Conservation (phyloP, 2,888 invertebrate genomes). For the Corythucha ciliata region DNA sequence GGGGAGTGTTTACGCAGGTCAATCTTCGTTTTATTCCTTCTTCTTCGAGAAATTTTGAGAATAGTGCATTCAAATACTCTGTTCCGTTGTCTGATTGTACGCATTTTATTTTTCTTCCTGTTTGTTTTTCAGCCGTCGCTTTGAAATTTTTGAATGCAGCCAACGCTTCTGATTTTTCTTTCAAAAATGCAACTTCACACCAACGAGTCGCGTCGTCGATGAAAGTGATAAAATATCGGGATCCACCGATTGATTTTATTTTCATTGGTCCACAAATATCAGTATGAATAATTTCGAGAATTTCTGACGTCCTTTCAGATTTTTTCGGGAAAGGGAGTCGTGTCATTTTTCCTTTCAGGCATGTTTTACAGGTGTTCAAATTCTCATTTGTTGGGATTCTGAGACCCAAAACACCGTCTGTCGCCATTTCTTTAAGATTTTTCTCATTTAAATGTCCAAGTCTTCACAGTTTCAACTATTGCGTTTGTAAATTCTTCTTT, state of each 20-base stretch:
- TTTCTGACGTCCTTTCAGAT: conserved; percentile 1
- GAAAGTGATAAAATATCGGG: conserved; percentile 33
- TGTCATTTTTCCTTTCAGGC: conserved; percentile 14
- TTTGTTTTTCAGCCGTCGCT: conserved; percentile 27
- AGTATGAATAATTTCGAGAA: conserved; percentile 33
- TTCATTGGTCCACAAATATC: conserved; percentile 35
- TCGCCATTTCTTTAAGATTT: conserved; percentile 5
- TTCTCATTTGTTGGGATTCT: conserved; percentile 2
- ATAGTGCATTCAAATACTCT: conserved; percentile 31
- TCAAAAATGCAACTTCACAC: conserved; percentile 33
- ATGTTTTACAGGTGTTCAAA: conserved; percentile 6
- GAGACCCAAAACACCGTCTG: not conserved
- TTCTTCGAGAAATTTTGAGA: conserved; percentile 32
- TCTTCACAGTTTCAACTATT: not conserved
- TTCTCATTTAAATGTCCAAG: conserved; percentile 17
- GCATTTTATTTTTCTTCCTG: conserved; percentile 28
- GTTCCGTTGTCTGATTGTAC: conserved; percentile 34
- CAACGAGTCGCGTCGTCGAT: conserved; percentile 35
- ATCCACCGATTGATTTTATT: conserved; percentile 27
- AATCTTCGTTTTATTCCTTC: conserved; percentile 35
- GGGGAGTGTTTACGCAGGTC: conserved; percentile 35
- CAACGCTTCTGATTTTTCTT: conserved; percentile 32
- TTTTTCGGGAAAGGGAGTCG: conserved; percentile 13
- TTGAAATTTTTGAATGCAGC: conserved; percentile 29
- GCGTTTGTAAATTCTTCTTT: not conserved